phyloP scores from a whole-genome alignment of 2,797 vertebrate genomes.

The Gymnothorax javanicus region DNA sequence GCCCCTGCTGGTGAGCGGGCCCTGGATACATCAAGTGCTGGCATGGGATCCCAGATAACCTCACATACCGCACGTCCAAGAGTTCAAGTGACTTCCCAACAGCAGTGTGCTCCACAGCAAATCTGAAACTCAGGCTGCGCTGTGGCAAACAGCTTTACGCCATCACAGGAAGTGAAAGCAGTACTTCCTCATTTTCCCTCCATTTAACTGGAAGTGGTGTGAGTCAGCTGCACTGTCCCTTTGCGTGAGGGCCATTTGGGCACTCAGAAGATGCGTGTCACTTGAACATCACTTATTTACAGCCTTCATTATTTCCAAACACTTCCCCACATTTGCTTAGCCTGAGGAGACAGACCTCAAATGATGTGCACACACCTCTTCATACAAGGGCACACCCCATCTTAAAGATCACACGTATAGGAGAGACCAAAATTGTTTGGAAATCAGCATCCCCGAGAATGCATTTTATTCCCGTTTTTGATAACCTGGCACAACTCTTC shows the following conservation, averaged over 20 bases:
- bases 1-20: slow-evolving; percentile 51
- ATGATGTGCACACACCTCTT: background rate
- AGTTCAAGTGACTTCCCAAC: slow-evolving; percentile 23
- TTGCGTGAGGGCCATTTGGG: background rate
- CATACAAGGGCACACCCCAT: background rate
- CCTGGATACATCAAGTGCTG: slow-evolving; percentile 31
- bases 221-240: background rate
- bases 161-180: slow-evolving; percentile 65
- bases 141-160: background rate
- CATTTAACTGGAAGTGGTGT: background rate
- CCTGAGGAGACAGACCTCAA: background rate
- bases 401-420: background rate
- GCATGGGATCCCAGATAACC: slow-evolving; percentile 43
- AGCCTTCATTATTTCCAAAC: background rate
- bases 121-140: background rate
- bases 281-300: background rate
- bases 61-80: background rate
- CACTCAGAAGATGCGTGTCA: background rate
- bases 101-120: slow-evolving; percentile 34
- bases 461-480: no score
- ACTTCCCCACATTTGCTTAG: background rate
- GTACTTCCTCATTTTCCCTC: slow-evolving; percentile 5
- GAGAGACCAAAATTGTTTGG: no score
- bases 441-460: no score
- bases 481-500: no score